Base-by-base conservation (phyloP, 2,888 invertebrate genomes). In the Elysia crispata region DNA sequence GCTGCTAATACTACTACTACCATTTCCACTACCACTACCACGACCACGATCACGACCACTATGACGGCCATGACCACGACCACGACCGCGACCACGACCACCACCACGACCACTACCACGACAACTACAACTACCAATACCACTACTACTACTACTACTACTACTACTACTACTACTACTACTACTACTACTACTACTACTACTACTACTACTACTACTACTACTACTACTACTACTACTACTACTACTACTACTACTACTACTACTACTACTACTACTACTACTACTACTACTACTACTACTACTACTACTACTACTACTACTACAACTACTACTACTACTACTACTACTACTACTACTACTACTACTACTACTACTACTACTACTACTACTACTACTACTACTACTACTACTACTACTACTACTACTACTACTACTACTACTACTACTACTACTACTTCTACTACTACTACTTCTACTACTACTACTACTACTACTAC, bases 151-250 rank as follows among this genome's bases (percentile, higher is more conserved):
- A n/a, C n/a, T n/a, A n/a, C n/a, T n/a, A n/a, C n/a, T n/a, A n/a
- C n/a, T n/a, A n/a, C n/a, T n/a, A n/a, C n/a, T 3, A n/a, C 70
- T 3, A n/a, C 70, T 41, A 41, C 70, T 41, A 70, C 5, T 41
- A 41, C 70, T 70, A 41, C 49, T 70, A 70, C 70, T 70, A 41
- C 70, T 70, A 20, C 70, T 70, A 41, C 70, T 70, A 31, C 70
- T 70, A n/a, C 49, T 70, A n/a, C 49, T 70, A n/a, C 49, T 70
- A 70, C 70, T 31, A 18, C 70, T 70, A n/a, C 70, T 70, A 23
- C 33, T 31, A 70, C 70, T 41, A 6, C 70, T 70, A n/a, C 33
- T 70, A n/a, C 70, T 31, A 70, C 33, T 31, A 41, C 31, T 70
- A 70, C 64, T 64, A 23, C 64, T 64, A 23, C 64, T 64, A 23